Conservation (phyloP, 2,113 vertebrate genomes). For the Rynchops niger region DNA sequence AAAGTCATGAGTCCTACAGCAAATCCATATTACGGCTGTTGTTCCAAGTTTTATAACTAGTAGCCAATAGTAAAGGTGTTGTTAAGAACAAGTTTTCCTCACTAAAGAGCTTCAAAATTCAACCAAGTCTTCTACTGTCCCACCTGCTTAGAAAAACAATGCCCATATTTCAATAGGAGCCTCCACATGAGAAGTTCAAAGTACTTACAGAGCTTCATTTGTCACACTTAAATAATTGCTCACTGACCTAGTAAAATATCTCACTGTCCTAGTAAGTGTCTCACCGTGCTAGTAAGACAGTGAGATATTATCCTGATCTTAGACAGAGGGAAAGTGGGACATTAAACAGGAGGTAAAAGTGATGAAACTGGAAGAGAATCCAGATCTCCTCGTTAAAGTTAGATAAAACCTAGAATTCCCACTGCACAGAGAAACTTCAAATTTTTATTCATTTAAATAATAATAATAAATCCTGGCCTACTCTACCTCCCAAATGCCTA, state of each 20-base stretch:
- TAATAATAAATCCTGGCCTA: background rate
- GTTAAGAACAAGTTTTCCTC: background rate
- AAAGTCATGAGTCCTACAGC: background rate
- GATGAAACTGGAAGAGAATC: background rate
- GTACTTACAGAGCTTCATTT: background rate
- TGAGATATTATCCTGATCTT: background rate
- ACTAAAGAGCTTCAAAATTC: background rate
- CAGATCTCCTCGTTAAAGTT: background rate
- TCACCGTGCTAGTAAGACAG: background rate
- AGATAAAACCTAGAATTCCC: background rate
- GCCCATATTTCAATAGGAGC: background rate
- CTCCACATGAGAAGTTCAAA: background rate
- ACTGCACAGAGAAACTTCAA: background rate
- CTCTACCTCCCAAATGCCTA: background rate
- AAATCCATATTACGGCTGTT: background rate
- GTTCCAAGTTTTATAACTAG: background rate
- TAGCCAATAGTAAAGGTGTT: background rate
- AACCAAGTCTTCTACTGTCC: background rate
- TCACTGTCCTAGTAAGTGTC: background rate
- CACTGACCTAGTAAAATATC: background rate
- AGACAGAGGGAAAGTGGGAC: background rate
- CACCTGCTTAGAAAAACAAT: background rate
- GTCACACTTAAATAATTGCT: constrained; percentile 1
- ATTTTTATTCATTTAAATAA: background rate
- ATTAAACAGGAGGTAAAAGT: background rate